Percentiles rank a stretch among this genome's conserved stretches.
phyloP scores from a whole-genome alignment of 2,888 invertebrate genomes.

The Anoplius nigerrimus region DNA sequence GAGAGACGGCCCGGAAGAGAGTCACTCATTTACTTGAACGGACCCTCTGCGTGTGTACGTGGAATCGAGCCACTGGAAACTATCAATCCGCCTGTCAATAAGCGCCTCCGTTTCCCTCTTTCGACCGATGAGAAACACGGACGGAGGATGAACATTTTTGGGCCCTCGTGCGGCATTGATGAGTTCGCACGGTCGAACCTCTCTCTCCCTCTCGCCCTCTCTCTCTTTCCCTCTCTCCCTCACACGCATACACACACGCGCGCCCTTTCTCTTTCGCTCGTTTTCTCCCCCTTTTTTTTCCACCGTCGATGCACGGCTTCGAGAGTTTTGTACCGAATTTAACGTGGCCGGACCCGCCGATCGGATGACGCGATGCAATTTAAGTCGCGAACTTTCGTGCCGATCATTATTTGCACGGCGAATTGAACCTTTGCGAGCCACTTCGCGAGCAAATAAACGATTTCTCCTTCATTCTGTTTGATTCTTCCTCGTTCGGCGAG shows the following conservation, averaged over 20 bases:
- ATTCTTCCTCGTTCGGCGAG: too few species aligned
- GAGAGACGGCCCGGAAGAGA: slow-evolving; percentile 26
- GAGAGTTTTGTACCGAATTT: too few species aligned
- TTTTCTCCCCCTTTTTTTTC: background rate
- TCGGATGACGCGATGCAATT: too few species aligned
- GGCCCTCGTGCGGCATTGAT: background rate
- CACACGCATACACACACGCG: too few species aligned
- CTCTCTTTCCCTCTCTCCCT: background rate
- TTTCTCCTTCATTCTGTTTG: too few species aligned
- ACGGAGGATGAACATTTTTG: slow-evolving; percentile 12
- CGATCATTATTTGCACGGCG: too few species aligned
- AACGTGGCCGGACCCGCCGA: too few species aligned
- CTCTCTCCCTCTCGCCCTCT: background rate
- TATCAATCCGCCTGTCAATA: slow-evolving; percentile 64
- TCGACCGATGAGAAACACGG: background rate
- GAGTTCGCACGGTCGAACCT: too few species aligned
- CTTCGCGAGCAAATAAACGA: too few species aligned
- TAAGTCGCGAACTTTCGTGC: too few species aligned
- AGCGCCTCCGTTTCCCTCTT: slow-evolving; percentile 35
- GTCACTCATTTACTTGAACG: slow-evolving; percentile 62
- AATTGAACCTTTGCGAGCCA: too few species aligned
- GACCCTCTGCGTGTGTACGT: slow-evolving; percentile 44
- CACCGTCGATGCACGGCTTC: too few species aligned
- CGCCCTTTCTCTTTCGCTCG: background rate
- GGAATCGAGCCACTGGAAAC: slow-evolving; percentile 50